phyloP scores from a whole-genome alignment of 2,113 vertebrate species.

The Lampris megalopsis region DNA sequence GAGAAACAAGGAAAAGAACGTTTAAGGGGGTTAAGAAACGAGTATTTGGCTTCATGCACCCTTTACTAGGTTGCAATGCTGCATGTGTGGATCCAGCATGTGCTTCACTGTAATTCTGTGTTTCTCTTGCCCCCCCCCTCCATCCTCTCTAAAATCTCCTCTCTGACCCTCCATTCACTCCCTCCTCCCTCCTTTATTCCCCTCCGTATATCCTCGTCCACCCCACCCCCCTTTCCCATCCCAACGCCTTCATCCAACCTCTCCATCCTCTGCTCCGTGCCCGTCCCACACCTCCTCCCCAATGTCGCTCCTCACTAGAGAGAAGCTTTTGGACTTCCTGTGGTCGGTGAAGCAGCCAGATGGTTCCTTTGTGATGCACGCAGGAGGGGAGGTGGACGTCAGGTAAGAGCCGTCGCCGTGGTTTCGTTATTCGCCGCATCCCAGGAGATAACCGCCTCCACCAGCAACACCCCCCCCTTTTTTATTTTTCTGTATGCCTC shows the following conservation, averaged over 20 bases:
- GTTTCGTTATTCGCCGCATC: background rate
- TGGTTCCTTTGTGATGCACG: constrained; percentile 96
- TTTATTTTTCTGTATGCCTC: too few relatives aligned
- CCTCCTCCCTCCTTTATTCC: background rate
- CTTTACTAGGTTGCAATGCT: too few relatives aligned
- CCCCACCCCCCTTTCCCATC: background rate
- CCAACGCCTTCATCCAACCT: too few relatives aligned
- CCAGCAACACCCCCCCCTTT: background rate
- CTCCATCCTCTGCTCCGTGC: too few relatives aligned
- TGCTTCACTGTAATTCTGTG: background rate
- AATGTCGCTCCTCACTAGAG: constrained; percentile 76
- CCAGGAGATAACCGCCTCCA: background rate
- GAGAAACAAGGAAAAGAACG: too few relatives aligned
- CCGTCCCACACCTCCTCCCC: background rate
- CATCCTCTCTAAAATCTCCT: too few relatives aligned
- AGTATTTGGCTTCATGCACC: too few relatives aligned
- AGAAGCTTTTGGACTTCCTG: constrained; percentile 93
- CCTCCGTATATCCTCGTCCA: background rate
- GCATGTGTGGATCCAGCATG: background rate
- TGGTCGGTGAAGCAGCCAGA: constrained; percentile 91
- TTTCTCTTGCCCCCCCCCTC: background rate
- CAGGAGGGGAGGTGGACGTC: constrained; percentile 96
- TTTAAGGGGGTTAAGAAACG: too few relatives aligned
- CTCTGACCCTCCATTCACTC: background rate
- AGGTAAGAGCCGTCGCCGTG: constrained; percentile 83